phyloP scores from a whole-genome alignment of 2,113 vertebrate species.

The Eurystomus gularis region DNA sequence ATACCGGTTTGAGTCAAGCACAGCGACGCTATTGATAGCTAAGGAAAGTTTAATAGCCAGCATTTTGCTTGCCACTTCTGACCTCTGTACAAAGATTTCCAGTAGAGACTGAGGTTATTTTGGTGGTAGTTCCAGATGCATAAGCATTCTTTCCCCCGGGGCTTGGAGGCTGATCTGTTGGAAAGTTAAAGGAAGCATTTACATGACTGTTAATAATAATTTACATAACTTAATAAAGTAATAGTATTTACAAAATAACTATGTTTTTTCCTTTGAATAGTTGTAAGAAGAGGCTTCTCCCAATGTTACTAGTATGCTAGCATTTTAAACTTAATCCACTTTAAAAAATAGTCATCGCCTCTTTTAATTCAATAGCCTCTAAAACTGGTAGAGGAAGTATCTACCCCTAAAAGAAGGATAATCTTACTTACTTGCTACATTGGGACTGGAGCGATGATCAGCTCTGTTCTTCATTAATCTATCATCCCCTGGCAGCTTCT shows the following conservation, averaged over 20 bases:
- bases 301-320: not conserved
- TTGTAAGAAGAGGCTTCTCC: not conserved
- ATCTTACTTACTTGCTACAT: slow-evolving; percentile 90
- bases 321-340: not conserved
- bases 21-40: not conserved
- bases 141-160: slow-evolving; percentile 86
- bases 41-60: not conserved
- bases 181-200: slow-evolving; percentile 32
- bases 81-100: slow-evolving; percentile 97
- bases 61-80: slow-evolving; percentile 64
- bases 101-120: slow-evolving; percentile 97
- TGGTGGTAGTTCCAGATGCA: slow-evolving; percentile 85
- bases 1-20: not conserved
- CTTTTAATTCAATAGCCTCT: not conserved
- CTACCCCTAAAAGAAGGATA: not conserved
- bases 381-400: not conserved
- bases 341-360: not conserved
- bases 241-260: not conserved
- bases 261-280: not conserved
- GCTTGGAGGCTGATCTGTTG: slow-evolving; percentile 92
- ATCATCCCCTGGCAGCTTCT: slow-evolving; percentile 89
- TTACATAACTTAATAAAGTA: not conserved
- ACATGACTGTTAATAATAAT: not conserved
- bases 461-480: slow-evolving; percentile 90
- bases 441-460: slow-evolving; percentile 96